Evolutionary conservation across 2,888 invertebrate genomes (phyloP), one percentile per base, ranked within the genome.

Genomic region (Caenorhabditis macrosperma): DNA sequence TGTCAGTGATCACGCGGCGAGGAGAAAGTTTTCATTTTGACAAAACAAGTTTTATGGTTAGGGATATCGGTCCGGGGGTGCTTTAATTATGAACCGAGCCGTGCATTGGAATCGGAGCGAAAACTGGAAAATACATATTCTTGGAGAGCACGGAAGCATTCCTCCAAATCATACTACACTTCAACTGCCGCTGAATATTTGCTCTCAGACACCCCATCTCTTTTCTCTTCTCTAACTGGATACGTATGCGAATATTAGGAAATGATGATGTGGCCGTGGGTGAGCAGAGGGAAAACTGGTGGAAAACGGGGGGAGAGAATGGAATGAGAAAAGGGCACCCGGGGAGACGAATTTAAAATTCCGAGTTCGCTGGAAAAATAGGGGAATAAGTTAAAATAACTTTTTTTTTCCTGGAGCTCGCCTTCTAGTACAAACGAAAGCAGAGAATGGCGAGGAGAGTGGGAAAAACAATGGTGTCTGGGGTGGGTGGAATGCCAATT

Each of bases 31-130:
- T n/a, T n/a, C n/a, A n/a, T 38, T 28, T 57, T 41, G 28, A 33
- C 55, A 55, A n/a, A 46, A 67, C 46, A 67, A 57, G 67, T 67
- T 67, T 67, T 46, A 55, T 55, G 33, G 44, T 67, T 28, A 17
- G 44, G 41, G 30, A 54, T 44, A 55, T 46, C 22, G 28, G 66
- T 66, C 46, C 46, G 67, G n/a, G n/a, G 30, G 38, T 46, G 67
- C 44, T 57, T 67, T 57, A 67, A 67, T 67, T 67, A 67, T 57
- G 55, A 67, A 67, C 55, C 55, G 48, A 28, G 24, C 28, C 30
- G 55, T 17, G 46, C 33, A 30, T 33, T 30, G 46, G 30, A 46
- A 35, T 15, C 20, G n/a, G 24, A 20, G 20, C 17, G 24, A 55
- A 33, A 44, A 28, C n/a, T 10, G 6, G 24, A 50, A 28, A 54